These are phyloP conservation scores for Ennomos fuscantarius DNA, from an alignment of 2,888 invertebrate genomes.

Conservation along the genomic window DNA sequence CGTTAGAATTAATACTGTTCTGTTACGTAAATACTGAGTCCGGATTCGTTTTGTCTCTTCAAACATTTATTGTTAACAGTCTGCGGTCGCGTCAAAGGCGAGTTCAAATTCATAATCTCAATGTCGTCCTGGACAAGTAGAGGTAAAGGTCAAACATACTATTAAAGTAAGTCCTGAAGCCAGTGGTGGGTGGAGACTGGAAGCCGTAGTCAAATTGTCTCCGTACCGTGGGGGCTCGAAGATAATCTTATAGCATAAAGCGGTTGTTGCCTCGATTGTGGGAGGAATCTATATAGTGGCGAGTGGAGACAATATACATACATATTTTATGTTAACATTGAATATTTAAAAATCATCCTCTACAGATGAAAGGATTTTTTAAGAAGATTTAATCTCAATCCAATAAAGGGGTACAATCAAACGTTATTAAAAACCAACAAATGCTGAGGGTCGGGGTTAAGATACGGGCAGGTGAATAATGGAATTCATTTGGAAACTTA, in stretches of 20 bases:
- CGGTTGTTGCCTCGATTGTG: constrained; percentile 49
- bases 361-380: constrained; percentile 39
- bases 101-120: constrained; percentile 55
- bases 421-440: constrained; percentile 60
- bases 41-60: constrained; percentile 34
- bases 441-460: constrained; percentile 50
- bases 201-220: constrained; percentile 61
- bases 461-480: constrained; percentile 75
- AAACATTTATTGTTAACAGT: constrained; percentile 40
- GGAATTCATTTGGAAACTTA: constrained; percentile 60
- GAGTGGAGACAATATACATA: constrained; percentile 24
- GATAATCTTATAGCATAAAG: constrained; percentile 67
- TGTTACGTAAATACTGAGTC: constrained; percentile 57
- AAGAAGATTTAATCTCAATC: constrained; percentile 46
- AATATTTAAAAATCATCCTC: constrained; percentile 25
- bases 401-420: constrained; percentile 53
- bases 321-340: constrained; percentile 19
- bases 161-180: constrained; percentile 59
- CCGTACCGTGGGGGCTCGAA: constrained; percentile 62
- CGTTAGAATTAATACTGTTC: constrained; percentile 67
- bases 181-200: constrained; percentile 55
- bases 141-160: constrained; percentile 73
- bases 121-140: constrained; percentile 66
- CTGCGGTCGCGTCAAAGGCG: constrained; percentile 64
- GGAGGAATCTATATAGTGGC: constrained; percentile 43